Evolutionary conservation across 2,797 vertebrate species (phyloP).

Genomic region (Otus scops): DNA sequence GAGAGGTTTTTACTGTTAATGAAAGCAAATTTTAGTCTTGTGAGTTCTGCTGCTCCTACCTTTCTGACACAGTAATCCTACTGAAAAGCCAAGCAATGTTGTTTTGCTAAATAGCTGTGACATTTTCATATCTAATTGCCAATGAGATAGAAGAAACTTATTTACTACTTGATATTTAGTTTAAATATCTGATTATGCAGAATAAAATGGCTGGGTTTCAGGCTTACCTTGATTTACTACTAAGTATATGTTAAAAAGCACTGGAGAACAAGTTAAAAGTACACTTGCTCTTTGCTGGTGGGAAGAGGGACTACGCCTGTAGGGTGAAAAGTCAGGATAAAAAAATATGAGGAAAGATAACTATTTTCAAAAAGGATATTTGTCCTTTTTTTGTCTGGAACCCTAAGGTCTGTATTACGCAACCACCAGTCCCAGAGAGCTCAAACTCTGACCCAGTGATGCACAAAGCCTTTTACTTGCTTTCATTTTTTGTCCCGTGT

Average conservation of each 20-base stretch:
- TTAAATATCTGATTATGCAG: neutral
- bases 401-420: neutral
- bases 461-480: neutral
- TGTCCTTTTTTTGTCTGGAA: neutral
- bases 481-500: slow-evolving; percentile 18
- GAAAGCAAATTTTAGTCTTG: neutral
- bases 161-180: neutral
- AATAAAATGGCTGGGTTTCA: neutral
- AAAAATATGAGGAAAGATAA: neutral
- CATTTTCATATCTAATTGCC: slow-evolving; percentile 18
- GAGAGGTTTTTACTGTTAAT: slow-evolving; percentile 3
- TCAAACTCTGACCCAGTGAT: neutral
- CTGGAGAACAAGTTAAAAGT: neutral
- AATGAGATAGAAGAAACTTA: neutral
- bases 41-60: neutral
- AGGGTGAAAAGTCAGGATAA: neutral
- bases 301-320: neutral
- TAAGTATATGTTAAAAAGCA: neutral
- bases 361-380: neutral
- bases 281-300: neutral
- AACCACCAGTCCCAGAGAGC: neutral
- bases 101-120: neutral
- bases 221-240: neutral
- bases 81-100: neutral
- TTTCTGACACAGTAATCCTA: neutral